Conservation (phyloP, 1,140 invertebrate species). For the Tetramorium simillimum region DNA sequence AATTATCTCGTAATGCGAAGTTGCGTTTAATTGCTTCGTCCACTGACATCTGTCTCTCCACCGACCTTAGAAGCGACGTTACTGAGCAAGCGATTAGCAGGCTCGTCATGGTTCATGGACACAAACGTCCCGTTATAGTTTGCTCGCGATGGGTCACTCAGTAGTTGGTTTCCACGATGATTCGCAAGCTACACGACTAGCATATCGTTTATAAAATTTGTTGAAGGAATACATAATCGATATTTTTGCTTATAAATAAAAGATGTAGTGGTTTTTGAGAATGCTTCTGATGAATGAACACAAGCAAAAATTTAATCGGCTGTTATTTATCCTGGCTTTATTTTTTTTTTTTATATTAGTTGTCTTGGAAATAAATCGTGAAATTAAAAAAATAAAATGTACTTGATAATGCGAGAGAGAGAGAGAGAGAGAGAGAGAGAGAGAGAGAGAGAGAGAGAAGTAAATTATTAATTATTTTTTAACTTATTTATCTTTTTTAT, state of each 20-base stretch:
- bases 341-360: neutral
- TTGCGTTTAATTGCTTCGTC: constrained; percentile 34
- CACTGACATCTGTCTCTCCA: neutral
- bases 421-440: too few species aligned
- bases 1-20: constrained; percentile 26
- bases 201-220: constrained; percentile 41
- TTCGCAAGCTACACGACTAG: constrained; percentile 53
- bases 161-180: constrained; percentile 23
- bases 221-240: constrained; percentile 42
- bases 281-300: neutral
- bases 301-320: neutral
- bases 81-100: constrained; percentile 40
- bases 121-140: constrained; percentile 62
- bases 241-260: constrained; percentile 27
- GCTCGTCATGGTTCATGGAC: constrained; percentile 35
- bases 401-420: neutral
- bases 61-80: constrained; percentile 11
- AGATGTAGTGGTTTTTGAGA: neutral
- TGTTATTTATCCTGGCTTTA: neutral
- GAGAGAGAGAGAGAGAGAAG: too few species aligned
- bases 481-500: neutral
- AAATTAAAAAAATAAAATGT: neutral
- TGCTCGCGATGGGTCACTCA: constrained; percentile 24
- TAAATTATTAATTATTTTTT: too few species aligned
- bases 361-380: neutral